Conservation (phyloP, 2,888 invertebrate species). For the Apantesis nais region DNA sequence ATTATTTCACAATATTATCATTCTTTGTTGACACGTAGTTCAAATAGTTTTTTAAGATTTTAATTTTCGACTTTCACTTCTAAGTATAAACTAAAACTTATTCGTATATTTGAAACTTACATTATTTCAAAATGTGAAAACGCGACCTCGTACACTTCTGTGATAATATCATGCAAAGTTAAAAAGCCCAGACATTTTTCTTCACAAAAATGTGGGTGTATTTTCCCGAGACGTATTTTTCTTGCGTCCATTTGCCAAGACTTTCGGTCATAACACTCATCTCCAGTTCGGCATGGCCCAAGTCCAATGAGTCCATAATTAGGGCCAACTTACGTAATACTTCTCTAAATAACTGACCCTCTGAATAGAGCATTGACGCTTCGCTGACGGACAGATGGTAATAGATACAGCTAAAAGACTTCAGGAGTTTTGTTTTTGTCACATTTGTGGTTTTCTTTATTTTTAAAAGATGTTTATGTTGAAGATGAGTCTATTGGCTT, state of each 20-base stretch:
- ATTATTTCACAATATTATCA: too few relatives aligned
- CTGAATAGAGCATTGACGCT: constrained; percentile 57
- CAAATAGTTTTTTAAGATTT: neutral
- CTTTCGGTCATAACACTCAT: constrained; percentile 54
- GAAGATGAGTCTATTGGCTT: neutral
- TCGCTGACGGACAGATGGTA: constrained; percentile 50
- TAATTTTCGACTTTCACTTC: neutral
- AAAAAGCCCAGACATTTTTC: constrained; percentile 18
- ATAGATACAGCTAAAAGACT: constrained; percentile 37
- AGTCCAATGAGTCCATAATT: constrained; percentile 76
- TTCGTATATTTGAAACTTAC: neutral
- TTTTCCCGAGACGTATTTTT: constrained; percentile 30
- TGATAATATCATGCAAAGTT: constrained; percentile 7
- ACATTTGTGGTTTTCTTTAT: constrained; percentile 13
- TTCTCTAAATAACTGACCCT: constrained; percentile 71
- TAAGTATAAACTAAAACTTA: neutral
- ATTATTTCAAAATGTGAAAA: neutral
- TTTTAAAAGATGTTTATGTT: constrained; percentile 3
- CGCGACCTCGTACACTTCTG: neutral
- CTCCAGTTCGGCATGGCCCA: constrained; percentile 61
- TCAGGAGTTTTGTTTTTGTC: constrained; percentile 18
- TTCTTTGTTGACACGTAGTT: too few relatives aligned
- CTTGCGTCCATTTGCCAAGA: constrained; percentile 41
- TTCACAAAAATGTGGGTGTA: constrained; percentile 21
- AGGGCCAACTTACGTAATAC: constrained; percentile 77